Base-by-base conservation (phyloP, 2,797 vertebrate species). In the Triplophysa bombifrons region DNA sequence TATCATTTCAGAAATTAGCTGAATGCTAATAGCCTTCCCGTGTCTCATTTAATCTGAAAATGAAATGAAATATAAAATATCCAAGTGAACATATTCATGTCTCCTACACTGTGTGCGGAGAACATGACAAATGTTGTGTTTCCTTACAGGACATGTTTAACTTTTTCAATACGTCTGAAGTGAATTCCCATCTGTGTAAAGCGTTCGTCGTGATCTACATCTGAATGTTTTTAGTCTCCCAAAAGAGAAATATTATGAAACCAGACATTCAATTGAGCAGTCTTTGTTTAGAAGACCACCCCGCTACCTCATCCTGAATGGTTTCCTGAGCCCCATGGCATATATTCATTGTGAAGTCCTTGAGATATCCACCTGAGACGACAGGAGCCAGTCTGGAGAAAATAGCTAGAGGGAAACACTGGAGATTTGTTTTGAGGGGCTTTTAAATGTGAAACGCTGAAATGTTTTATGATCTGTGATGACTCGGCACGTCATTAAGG, bases 251-350 rank as follows among this genome's bases (percentile, higher is more conserved):
- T 73, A 46, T 71, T 60, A 60, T 78, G 78, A 72, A 74, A 68
- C 70, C 65, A 68, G 53, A 19, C 44, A 17, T 13, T 76, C 66
- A 75, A 78, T 58, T 19, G 27, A 71, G 64, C 30, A 4, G 25
- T n/a, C 53, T 79, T 79, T 80, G 75, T 86, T 83, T 83, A 74
- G 69, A 77, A 67, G 44, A 60, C 64, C 73, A 64, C 66, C 38
- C 72, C 55, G 44, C 14, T n/a, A 71, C 72, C 22, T 63, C 75
- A 78, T 75, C 80, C 76, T 69, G 64, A 70, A 27, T 19, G 51
- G 48, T 76, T 80, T 85, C 74, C 80, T 82, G 75, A 27, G 14
- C 76, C 69, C 82, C 48, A 72, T 67, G 75, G 16, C 38, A 22
- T 51, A 74, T 60, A 65, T 78, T 75, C 63, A 65, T 44, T 13